A percentile compares a stretch with the other conserved stretches of the same genome.
Evolutionary conservation across 2,888 invertebrate species (phyloP).

Genomic region (Acleris laterana): DNA sequence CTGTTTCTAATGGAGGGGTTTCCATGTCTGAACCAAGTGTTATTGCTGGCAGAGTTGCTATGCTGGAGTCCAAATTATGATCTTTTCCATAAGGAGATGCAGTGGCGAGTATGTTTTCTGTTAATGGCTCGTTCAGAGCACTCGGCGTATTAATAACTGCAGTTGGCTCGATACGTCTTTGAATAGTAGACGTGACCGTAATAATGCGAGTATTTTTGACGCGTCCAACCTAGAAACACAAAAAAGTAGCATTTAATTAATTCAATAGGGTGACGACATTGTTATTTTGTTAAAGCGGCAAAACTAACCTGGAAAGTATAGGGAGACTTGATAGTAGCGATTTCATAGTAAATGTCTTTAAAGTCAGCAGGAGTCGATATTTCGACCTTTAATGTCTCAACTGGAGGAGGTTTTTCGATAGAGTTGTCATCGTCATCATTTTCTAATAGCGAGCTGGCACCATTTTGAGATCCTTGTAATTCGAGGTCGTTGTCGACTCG

Average conservation of each 20-base stretch:
- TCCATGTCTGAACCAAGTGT: constrained; percentile 90
- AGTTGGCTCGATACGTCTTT: constrained; percentile 89
- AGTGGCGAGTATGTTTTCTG: constrained; percentile 94
- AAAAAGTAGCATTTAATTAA: constrained; percentile 30
- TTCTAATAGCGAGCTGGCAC: constrained; percentile 85
- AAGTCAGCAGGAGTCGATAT: constrained; percentile 95
- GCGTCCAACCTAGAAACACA: constrained; percentile 89
- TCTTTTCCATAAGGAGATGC: constrained; percentile 90
- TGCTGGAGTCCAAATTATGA: constrained; percentile 88
- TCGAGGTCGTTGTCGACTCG: constrained; percentile 88
- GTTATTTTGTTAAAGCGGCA: background rate
- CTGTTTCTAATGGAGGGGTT: constrained; percentile 93
- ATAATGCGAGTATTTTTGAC: constrained; percentile 94
- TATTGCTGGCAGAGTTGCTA: constrained; percentile 93
- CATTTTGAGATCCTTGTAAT: constrained; percentile 88
- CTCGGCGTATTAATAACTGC: constrained; percentile 81
- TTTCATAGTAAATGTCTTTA: constrained; percentile 93
- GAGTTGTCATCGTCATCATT: constrained; percentile 87
- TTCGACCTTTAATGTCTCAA: constrained; percentile 94
- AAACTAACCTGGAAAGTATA: constrained; percentile 92
- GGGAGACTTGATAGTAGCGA: constrained; percentile 95
- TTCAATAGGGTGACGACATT: constrained; percentile 13
- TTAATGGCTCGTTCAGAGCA: constrained; percentile 89
- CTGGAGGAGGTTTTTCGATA: constrained; percentile 85
- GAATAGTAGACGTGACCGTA: constrained; percentile 93